Percentiles rank a stretch among this genome's conserved stretches.
Conservation (phyloP, 2,113 vertebrate species). For the Zosterops pallidus region DNA sequence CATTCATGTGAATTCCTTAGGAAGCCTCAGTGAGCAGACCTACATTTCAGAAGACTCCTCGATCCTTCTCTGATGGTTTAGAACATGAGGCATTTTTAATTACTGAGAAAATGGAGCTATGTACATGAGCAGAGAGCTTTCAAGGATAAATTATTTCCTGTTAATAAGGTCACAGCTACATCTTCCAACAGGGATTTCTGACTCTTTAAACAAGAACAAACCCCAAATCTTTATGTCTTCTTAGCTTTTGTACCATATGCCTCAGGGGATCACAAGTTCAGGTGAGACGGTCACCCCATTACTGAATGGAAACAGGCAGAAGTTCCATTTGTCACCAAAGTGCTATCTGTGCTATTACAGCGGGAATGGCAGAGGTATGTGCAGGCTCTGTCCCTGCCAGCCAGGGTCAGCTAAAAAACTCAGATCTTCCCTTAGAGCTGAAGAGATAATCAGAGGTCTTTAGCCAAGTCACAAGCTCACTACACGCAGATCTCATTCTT, state of each 20-base stretch:
- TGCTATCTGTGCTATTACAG: neutral
- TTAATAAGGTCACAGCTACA: neutral
- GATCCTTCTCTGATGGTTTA: neutral
- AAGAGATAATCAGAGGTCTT: neutral
- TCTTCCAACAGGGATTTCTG: neutral
- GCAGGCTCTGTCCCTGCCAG: neutral
- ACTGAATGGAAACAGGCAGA: neutral
- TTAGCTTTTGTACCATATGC: neutral
- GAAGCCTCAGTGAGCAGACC: neutral
- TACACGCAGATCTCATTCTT: neutral
- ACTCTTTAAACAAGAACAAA: neutral
- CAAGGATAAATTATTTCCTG: neutral
- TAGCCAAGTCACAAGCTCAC: neutral
- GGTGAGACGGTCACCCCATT: neutral
- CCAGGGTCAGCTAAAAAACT: neutral
- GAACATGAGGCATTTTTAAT: neutral
- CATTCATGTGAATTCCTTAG: neutral
- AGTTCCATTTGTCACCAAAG: neutral
- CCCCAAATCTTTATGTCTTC: neutral
- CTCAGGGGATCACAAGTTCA: neutral
- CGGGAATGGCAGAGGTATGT: neutral
- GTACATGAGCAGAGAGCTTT: neutral
- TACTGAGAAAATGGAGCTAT: neutral
- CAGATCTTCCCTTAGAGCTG: neutral
- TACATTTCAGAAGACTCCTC: neutral